These are phyloP conservation scores for Aphodius sticticus DNA, from an alignment of 2,888 invertebrate species.

Conservation along the genomic window DNA sequence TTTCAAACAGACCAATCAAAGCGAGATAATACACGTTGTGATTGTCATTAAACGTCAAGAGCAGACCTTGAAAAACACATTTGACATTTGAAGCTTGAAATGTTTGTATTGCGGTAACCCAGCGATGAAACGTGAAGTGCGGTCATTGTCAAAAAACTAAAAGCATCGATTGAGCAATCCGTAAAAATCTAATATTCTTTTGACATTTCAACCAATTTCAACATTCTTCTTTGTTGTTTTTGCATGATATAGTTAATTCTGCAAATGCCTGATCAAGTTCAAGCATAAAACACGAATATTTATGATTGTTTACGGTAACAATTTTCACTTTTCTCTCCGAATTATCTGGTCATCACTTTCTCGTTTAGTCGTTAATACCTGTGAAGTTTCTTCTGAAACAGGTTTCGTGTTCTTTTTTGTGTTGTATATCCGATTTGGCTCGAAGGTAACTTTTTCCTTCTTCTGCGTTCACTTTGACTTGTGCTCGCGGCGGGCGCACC, in stretches of 20 bases:
- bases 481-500: not conserved
- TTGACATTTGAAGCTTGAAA: too few relatives aligned
- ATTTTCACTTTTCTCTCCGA: not conserved
- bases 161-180: too few relatives aligned
- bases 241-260: not conserved
- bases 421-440: not conserved
- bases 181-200: too few relatives aligned
- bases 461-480: not conserved
- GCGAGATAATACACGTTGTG: too few relatives aligned
- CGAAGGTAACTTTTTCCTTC: not conserved
- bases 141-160: too few relatives aligned
- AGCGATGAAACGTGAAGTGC: too few relatives aligned
- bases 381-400: not conserved
- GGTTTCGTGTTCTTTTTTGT: not conserved
- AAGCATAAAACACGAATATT: not conserved
- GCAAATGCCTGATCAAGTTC: not conserved
- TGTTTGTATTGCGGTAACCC: too few relatives aligned
- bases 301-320: not conserved
- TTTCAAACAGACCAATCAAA: too few relatives aligned
- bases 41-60: too few relatives aligned
- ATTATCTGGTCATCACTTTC: constrained; percentile 8
- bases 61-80: too few relatives aligned
- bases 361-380: constrained; percentile 6
- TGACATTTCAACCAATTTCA: not conserved
- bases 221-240: too few relatives aligned